Evolutionary conservation across 2,113 vertebrate genomes (phyloP).

Genomic region (Chaetorhynchus papuensis): DNA sequence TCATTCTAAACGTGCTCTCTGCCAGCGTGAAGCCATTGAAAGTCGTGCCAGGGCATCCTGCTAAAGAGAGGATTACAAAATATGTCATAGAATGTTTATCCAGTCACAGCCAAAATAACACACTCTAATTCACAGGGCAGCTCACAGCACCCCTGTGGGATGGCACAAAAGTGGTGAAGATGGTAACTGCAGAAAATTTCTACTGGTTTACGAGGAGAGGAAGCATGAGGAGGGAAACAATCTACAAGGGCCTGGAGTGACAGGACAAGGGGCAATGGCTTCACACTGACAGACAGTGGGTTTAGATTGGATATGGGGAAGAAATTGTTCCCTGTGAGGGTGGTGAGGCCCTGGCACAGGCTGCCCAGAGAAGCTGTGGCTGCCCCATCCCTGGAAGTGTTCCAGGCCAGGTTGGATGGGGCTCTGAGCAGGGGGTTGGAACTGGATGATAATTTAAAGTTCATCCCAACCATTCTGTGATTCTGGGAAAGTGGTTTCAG

Average conservation of each 20-base stretch:
- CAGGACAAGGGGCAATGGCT: not conserved
- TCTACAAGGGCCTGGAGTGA: not conserved
- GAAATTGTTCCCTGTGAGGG: not conserved
- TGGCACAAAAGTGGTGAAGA: not conserved
- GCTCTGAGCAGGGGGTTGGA: not conserved
- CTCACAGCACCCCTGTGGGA: not conserved
- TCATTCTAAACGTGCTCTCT: not conserved
- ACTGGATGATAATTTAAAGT: not conserved
- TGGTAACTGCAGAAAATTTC: not conserved
- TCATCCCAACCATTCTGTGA: not conserved
- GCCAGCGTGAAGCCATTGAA: not conserved
- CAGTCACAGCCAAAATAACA: not conserved
- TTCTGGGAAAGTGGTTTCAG: not conserved
- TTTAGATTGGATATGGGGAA: fast-evolving
- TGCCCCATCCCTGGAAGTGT: not conserved
- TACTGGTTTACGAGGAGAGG: not conserved
- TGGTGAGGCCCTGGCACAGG: not conserved
- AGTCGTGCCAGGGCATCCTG: not conserved
- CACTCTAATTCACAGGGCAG: not conserved
- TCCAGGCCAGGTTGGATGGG: fast-evolving
- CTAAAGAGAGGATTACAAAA: not conserved
- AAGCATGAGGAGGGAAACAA: not conserved
- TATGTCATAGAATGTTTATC: not conserved
- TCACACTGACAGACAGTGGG: not conserved
- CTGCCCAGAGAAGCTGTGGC: not conserved